Evolutionary conservation across 1,140 invertebrate genomes (phyloP), one percentile per base, ranked within the genome.

Genomic region (Dryas iulia): DNA sequence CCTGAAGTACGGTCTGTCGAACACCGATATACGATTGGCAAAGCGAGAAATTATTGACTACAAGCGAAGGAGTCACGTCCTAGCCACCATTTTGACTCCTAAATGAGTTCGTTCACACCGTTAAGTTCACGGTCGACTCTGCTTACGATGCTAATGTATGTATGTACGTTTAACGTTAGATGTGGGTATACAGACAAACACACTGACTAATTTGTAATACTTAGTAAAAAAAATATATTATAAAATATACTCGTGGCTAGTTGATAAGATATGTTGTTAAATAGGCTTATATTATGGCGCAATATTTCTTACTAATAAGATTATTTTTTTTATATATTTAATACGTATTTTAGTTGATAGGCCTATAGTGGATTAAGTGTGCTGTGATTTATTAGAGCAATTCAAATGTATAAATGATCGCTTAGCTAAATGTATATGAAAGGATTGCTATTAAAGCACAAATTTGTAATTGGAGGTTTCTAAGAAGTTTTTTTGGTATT

Each of bases 91-190:
- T 87, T 87, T 67, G 81, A 87, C 78, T 84, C 82, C 77, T 87
- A 86, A 89, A 87, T 82, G 87, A 86, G 87, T 86, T 87, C 85
- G 78, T 87, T 89, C 81, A 89, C 87, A 85, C 75, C 59, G 24
- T 66, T 25, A 84, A 84, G 84, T 87, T 89, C 83, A 86, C 68
- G 84, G 84, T 78, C 82, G 83, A 11, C 26, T 66, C 39, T 76
- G 71, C 72, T 84, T 81, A 77, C 66, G 68, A 84, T 81, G 82
- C 78, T 86, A 82, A 88, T 87, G 68, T 81, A 80, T 81, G 79
- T 74, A 81, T n/a, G n/a, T n/a, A n/a, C n/a, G n/a, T n/a, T n/a
- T n/a, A n/a, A n/a, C 80, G 75, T 82, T 76, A 71, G 77, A 83
- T 85, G 83, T 79, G 77, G 77, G 77, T 73, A 74, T 76, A 69